Evolutionary conservation across 2,888 invertebrate genomes (phyloP).

Genomic region (Drosophila conformis): DNA sequence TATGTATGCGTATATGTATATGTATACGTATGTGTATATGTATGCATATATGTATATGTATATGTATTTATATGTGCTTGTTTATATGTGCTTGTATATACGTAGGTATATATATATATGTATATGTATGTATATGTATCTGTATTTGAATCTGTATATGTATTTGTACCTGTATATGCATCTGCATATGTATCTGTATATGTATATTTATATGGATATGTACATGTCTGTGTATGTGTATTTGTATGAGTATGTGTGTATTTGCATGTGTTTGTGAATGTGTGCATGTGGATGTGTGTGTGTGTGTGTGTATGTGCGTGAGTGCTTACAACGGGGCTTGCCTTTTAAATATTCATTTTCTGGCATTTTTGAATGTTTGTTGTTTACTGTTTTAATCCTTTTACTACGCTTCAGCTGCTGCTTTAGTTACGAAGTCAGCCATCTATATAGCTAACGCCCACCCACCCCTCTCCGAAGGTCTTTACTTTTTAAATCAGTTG

Average conservation of each 20-base stretch:
- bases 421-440: conserved; percentile 3
- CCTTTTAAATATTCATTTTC: conserved; percentile 14
- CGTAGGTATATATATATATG: not conserved
- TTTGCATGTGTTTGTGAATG: not conserved
- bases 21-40: not conserved
- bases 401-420: conserved; percentile 23
- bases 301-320: not conserved
- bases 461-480: conserved; percentile 24
- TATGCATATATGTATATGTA: not conserved
- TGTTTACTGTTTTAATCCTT: conserved; percentile 19
- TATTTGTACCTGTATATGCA: too few species aligned
- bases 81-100: not conserved
- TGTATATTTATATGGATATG: not conserved
- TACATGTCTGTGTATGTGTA: not conserved
- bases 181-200: not conserved
- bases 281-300: not conserved
- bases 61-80: not conserved
- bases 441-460: not conserved
- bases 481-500: conserved; percentile 9
- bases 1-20: not conserved
- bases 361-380: not conserved
- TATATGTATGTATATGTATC: not conserved
- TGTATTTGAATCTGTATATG: not conserved
- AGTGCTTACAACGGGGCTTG: not conserved
- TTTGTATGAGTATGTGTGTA: not conserved